Evolutionary conservation across 2,888 invertebrate genomes (phyloP), one percentile per base, ranked within the genome.

Genomic region (Xestia xanthographa): DNA sequence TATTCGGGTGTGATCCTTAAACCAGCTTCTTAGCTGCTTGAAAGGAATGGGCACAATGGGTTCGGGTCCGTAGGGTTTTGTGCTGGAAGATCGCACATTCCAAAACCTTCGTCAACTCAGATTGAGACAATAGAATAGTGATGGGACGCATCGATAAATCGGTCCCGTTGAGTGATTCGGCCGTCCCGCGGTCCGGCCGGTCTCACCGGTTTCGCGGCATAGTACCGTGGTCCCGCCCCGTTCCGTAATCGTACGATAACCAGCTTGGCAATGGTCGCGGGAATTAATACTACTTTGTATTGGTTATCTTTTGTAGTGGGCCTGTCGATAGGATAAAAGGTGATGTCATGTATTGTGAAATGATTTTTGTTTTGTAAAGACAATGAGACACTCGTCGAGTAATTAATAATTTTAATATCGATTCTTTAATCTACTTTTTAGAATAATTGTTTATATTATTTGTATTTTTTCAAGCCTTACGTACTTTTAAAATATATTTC

Each of bases 101-200:
- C 79, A 75, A 58, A 70, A 65, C 62, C 45, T 63, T 72, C 69
- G 70, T 71, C 82, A 73, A 82, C 56, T 77, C 77, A 45, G 65
- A 82, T 92, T 90, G 91, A 92, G 91, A 94, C 94, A 94, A 93
- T 93, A 90, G 91, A 91, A 91, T 93, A 93, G 93, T 91, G 93
- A 93, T 93, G 93, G 90, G 91, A 88, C 84, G 89, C 87, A 88
- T 91, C 92, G 94, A 93, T 93, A 92, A 91, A 92, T 91, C 86
- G 89, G 90, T 92, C 92, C 92, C 91, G 92, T 92, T 92, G 92
- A 92, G 92, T 92, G 91, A 92, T 93, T 89, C 89, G 90, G 86
- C 74, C 91, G 82, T 78, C 74, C 83, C 71, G 86, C 70, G 79
- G 66, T 66, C 79, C 80, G 72, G 86, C 91, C 87, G 86, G 90